A percentile compares a stretch with the other conserved stretches of the same genome.
Conservation (phyloP, 2,113 vertebrate species). For the Poeciliopsis occidentalis region DNA sequence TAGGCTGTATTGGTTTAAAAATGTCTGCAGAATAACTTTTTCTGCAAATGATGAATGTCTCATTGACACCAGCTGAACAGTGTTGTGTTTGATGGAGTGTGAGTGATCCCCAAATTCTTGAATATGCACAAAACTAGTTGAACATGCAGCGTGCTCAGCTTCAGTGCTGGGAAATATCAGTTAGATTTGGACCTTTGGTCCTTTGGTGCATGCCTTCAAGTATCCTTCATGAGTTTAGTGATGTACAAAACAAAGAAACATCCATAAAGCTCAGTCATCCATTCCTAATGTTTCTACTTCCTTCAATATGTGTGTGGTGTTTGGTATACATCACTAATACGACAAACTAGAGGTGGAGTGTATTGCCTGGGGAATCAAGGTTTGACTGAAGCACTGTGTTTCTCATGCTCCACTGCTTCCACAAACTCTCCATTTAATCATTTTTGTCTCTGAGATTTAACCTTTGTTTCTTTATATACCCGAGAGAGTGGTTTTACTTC, state of each 20-base stretch:
- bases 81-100: background rate
- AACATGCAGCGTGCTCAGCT: background rate
- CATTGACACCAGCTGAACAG: too few relatives aligned
- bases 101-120: background rate
- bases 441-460: constrained; percentile 29
- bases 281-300: constrained; percentile 59
- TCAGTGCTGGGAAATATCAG: background rate
- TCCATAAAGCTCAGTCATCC: constrained; percentile 48
- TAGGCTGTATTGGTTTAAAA: background rate
- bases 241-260: constrained; percentile 49
- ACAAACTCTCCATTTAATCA: constrained; percentile 48
- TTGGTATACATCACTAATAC: constrained; percentile 42
- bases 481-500: background rate
- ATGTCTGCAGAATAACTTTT: background rate
- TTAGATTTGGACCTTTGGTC: constrained; percentile 11
- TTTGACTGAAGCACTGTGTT: constrained; percentile 40
- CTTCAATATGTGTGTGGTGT: constrained; percentile 29
- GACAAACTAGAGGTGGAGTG: constrained; percentile 34
- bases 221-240: constrained; percentile 33
- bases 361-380: constrained; percentile 42
- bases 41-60: background rate
- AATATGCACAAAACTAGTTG: too few relatives aligned
- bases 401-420: constrained; percentile 30
- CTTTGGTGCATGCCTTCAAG: constrained; percentile 23
- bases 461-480: background rate